These are phyloP conservation scores for Heloderma charlesbogerti DNA, from an alignment of 2,113 vertebrate species.

Conservation along the genomic window DNA sequence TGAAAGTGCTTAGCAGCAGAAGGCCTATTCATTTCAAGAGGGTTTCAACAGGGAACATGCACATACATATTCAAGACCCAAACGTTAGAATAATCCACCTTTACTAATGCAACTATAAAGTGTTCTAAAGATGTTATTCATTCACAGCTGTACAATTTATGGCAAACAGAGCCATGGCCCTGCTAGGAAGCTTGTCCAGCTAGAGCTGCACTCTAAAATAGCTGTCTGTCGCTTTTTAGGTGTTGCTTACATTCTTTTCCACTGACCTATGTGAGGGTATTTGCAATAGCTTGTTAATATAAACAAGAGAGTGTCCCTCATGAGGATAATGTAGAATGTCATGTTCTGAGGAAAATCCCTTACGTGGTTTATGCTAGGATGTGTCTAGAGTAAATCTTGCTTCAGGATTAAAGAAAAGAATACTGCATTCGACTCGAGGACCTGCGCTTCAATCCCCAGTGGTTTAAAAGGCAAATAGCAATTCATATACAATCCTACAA, in stretches of 20 bases:
- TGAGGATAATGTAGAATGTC: neutral
- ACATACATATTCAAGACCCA: conserved; percentile 7
- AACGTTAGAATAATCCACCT: neutral
- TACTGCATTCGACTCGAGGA: neutral
- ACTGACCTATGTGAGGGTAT: neutral
- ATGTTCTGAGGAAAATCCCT: neutral
- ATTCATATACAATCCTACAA: neutral
- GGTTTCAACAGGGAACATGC: neutral
- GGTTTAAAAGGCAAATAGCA: neutral
- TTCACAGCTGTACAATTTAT: neutral
- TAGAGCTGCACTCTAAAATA: neutral
- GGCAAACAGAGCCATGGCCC: neutral
- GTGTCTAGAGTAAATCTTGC: neutral
- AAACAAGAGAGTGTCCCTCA: neutral
- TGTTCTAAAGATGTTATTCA: neutral
- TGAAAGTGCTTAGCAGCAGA: conserved; percentile 1
- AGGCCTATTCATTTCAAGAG: conserved; percentile 9
- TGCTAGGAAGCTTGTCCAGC: neutral
- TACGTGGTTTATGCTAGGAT: neutral
- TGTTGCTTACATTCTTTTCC: neutral
- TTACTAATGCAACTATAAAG: neutral
- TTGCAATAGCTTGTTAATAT: neutral
- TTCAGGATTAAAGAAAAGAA: neutral
- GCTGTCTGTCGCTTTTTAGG: neutral
- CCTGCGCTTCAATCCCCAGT: neutral